Base-by-base conservation (phyloP, 2,113 vertebrate genomes). In the Lepus timidus region DNA sequence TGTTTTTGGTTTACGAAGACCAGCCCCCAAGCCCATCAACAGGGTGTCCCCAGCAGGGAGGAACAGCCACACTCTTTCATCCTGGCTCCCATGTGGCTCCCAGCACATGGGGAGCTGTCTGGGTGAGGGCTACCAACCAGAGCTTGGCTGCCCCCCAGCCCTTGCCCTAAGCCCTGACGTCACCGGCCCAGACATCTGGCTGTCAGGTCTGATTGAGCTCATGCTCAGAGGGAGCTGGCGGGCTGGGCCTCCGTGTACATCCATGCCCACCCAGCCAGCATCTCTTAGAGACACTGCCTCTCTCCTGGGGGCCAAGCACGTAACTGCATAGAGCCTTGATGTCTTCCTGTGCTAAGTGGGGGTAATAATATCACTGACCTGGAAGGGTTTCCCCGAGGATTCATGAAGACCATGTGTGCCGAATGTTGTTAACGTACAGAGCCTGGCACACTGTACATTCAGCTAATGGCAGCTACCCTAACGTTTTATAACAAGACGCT, bases 81-180 rank as follows among this genome's bases (percentile, higher is more conserved):
- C 92, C 71, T 92, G 88, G 19, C n/a, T 92, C 83, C 94, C 94
- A 83, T 95, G 92, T 96, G 96, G 88, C 51, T 92, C 62, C 78
- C 65, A 85, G 94, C 79, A 91, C 91, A 67, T 33, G 80, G 85
- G 81, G 71, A 95, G 27, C 92, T 85, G 58, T 82, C 85, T 94
- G 91, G 96, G 88, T 39, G 92, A 94, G 94, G 78, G 85, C 51
- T 96, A 83, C 95, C 93, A 95, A 93, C 88, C 91, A 96, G 95
- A 97, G 94, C 81, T 95, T 97, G 96, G 96, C 92, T 96, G 90
- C 2, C 78, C 90, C 96, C 95, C 96, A 95, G 39, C 25, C 75
- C 27, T 92, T 88, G 79, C 91, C 93, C 95, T 81, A 39, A 93
- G 85, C 85, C 81, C 88, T 97, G 94, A 96, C 39, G 44, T 96